These are phyloP conservation scores for Dermochelys coriacea DNA, from an alignment of 2,797 vertebrate species.

Conservation along the genomic window DNA sequence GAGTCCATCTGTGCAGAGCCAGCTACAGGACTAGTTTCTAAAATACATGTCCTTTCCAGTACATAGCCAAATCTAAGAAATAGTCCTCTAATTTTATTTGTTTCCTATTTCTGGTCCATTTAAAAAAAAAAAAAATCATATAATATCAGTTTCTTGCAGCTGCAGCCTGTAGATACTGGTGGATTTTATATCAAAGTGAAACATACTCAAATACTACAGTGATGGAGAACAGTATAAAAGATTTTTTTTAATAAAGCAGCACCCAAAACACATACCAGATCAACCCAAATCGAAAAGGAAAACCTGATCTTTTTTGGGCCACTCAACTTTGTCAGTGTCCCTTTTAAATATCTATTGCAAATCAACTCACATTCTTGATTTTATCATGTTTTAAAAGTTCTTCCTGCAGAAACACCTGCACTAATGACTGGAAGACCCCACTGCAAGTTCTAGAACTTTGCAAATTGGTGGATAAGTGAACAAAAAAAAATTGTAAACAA, in stretches of 20 bases:
- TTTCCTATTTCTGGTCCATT: neutral
- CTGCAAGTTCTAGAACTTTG: neutral
- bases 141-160: neutral
- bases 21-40: neutral
- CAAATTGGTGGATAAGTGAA: neutral
- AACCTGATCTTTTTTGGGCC: neutral
- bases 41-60: neutral
- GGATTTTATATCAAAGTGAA: neutral
- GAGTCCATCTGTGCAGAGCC: neutral
- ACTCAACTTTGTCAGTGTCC: neutral
- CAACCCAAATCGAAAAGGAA: neutral
- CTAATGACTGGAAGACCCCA: neutral
- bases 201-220: neutral
- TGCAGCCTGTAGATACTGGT: neutral
- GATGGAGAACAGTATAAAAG: neutral
- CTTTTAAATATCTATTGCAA: neutral
- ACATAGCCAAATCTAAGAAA: neutral
- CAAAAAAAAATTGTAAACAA: neutral
- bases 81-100: neutral
- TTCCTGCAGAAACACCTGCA: neutral
- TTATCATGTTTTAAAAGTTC: neutral
- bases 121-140: too few species aligned
- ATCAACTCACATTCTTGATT: neutral
- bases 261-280: neutral
- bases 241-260: neutral